Evolutionary conservation across 2,797 vertebrate species (phyloP).

Genomic region (Nannoperca australis): DNA sequence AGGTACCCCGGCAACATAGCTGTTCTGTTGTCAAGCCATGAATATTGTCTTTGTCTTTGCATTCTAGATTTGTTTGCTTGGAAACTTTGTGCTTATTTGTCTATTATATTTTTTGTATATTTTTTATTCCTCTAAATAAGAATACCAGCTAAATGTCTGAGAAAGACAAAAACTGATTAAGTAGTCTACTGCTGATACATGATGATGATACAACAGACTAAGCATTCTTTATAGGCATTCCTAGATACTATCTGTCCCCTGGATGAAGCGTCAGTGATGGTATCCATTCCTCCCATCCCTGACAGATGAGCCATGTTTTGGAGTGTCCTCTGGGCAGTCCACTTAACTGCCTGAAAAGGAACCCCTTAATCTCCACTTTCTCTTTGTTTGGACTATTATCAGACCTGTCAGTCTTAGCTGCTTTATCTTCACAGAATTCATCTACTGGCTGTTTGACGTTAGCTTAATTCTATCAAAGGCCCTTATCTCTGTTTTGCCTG

Average conservation of each 20-base stretch:
- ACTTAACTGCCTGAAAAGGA: slow-evolving; percentile 81
- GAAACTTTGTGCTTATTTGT: neutral
- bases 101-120: neutral
- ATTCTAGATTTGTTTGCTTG: neutral
- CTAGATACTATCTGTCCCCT: slow-evolving; percentile 65
- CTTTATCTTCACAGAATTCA: slow-evolving; percentile 82
- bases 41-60: slow-evolving; percentile 3
- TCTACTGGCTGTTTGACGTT: slow-evolving; percentile 77
- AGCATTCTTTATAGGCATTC: slow-evolving; percentile 66
- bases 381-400: slow-evolving; percentile 82
- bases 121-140: neutral
- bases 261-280: slow-evolving; percentile 67
- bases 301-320: slow-evolving; percentile 81
- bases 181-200: slow-evolving; percentile 3
- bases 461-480: slow-evolving; percentile 81
- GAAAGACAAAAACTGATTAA: slow-evolving; percentile 15
- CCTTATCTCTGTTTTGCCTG: slow-evolving; percentile 77
- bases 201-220: slow-evolving; percentile 10
- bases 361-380: slow-evolving; percentile 85
- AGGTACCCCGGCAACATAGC: neutral
- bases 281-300: slow-evolving; percentile 71
- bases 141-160: neutral
- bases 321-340: slow-evolving; percentile 79
- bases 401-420: slow-evolving; percentile 78
- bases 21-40: neutral